Base-by-base conservation (phyloP, 2,797 vertebrate species). In the Sus cebifrons region DNA sequence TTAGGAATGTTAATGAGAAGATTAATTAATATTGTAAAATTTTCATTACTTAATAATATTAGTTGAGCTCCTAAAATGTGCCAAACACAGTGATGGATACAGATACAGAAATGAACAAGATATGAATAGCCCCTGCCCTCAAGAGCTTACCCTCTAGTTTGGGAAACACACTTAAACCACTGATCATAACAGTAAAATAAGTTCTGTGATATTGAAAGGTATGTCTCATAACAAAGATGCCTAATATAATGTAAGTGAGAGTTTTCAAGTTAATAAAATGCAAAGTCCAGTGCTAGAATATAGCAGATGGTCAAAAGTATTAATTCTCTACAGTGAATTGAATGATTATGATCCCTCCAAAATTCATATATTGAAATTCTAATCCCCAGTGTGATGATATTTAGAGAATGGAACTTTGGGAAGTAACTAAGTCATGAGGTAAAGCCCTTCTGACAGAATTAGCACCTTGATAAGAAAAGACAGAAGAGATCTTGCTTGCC, bases 201-300 rank as follows among this genome's bases (percentile, higher is more conserved):
- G 49, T 68, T 29, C 10, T 29, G 8, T 78, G 27, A 71, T 65
- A 65, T n/a, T n/a, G 9, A 84, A 49, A 49, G 4, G 3, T 86
- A 84, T 10, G 56, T 62, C n/a, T 75, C 14, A 21, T 67, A 82
- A 62, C 4, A 54, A 58, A 84, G 40, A 93, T 56, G 2, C 3
- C 6, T 84, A 70, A n/a, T 11, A n/a, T 32, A 86, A 86, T 67
- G 20, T 71, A 49, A 84, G 3, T 52, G 58, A 92, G 18, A 89
- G 58, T 25, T 73, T 89, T 87, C 27, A 82, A 86, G 3, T 89
- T 92, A 89, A 93, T 73, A 82, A 96, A 96, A 77, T 77, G 88
- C 16, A 44, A 94, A 52, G 5, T 64, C 17, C 62, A 74, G 20
- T 86, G 25, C 23, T 87, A 11, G 6, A 67, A 82, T 68, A 56